Evolutionary conservation across 2,797 vertebrate species (phyloP).

Genomic region (Hozukius guyotensis): DNA sequence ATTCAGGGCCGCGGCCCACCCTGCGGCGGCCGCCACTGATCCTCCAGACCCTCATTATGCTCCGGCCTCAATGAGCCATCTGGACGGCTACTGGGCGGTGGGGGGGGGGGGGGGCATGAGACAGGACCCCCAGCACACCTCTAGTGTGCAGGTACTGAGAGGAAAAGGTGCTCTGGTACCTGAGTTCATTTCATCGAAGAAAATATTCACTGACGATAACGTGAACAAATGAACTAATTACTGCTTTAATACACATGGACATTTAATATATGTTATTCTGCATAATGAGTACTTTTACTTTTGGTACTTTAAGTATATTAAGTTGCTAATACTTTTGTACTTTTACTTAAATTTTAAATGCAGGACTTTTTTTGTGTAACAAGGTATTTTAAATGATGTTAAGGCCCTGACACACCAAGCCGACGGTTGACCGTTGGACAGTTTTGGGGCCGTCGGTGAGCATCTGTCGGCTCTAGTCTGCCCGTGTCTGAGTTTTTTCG

Average conservation of each 20-base stretch:
- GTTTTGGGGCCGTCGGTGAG: too few species aligned
- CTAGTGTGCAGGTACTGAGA: conserved; percentile 4
- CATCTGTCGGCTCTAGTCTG: too few species aligned
- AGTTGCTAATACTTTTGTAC: too few species aligned
- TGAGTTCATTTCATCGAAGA: background rate
- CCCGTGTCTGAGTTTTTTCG: too few species aligned
- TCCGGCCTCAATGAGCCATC: conserved; percentile 75
- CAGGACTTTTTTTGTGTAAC: too few species aligned
- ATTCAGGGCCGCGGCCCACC: conserved; percentile 71
- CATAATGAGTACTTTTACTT: background rate
- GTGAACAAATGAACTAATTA: background rate
- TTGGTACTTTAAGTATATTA: too few species aligned
- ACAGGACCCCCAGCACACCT: too few species aligned
- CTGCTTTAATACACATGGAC: too few species aligned
- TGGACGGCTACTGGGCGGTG: conserved; percentile 39
- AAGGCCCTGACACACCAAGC: too few species aligned
- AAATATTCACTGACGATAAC: background rate
- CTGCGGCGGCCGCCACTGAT: conserved; percentile 56
- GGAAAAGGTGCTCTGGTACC: background rate
- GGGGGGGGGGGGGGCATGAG: too few species aligned
- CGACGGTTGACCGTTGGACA: too few species aligned
- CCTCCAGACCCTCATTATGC: conserved; percentile 65
- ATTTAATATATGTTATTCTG: background rate
- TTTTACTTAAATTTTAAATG: background rate
- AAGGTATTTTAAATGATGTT: too few species aligned